Conservation (phyloP, 2,797 vertebrate genomes). For the Sebastes aleutianus region DNA sequence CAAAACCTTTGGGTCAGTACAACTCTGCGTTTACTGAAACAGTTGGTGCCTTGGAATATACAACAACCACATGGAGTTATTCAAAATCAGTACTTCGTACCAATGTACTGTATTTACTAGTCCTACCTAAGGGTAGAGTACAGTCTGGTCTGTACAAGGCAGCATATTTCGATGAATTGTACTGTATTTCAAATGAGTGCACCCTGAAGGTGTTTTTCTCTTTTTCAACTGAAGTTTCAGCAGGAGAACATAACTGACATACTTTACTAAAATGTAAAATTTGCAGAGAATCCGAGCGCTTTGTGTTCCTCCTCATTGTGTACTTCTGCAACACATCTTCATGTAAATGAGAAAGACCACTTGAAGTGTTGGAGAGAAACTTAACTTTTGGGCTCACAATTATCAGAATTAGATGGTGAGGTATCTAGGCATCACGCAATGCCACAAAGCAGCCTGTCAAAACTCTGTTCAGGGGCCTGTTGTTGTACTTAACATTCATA, state of each 20-base stretch:
- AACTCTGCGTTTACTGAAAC: neutral
- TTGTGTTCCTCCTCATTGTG: neutral
- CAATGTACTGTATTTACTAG: neutral
- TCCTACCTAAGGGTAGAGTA: neutral
- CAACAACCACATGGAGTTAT: neutral
- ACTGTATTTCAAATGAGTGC: neutral
- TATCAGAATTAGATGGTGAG: conserved; percentile 47
- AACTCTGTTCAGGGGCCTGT: neutral
- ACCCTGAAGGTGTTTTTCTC: neutral
- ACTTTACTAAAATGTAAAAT: neutral
- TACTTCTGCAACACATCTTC: neutral
- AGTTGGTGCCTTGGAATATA: neutral
- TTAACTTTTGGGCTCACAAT: conserved; percentile 40
- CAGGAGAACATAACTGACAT: neutral
- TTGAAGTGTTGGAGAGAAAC: conserved; percentile 21
- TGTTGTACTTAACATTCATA: neutral
- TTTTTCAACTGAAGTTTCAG: neutral
- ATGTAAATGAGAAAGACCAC: neutral
- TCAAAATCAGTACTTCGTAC: neutral
- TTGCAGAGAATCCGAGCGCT: no score
- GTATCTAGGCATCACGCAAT: conserved; percentile 27
- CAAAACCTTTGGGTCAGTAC: conserved; percentile 14
- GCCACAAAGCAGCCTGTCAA: conserved; percentile 30
- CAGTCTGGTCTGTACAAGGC: neutral
- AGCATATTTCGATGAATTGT: neutral